A percentile compares a stretch with the other conserved stretches of the same genome.
Conservation (phyloP, 2,888 invertebrate genomes). For the Spilarctia lutea region DNA sequence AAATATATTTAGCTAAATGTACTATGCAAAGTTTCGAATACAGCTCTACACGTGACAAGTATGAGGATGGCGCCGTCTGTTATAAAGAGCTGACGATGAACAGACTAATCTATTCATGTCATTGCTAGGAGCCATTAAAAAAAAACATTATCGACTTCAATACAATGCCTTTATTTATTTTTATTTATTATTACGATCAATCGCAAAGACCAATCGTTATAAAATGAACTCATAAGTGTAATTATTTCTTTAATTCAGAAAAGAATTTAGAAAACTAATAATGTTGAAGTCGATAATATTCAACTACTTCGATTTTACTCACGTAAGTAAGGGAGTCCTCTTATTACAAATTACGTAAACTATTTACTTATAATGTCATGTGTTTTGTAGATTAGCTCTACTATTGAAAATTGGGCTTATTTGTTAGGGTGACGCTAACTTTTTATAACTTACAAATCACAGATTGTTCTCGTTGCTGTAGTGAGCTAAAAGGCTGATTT, state of each 20-base stretch:
- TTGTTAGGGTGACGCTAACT: background rate
- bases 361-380: background rate
- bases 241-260: no score
- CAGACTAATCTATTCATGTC: conserved; percentile 1
- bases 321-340: background rate
- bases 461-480: background rate
- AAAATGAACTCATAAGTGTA: no score
- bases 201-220: no score
- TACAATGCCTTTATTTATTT: no score
- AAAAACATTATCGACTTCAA: no score
- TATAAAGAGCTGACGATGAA: background rate
- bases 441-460: background rate
- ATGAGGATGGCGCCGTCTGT: background rate
- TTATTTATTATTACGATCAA: no score
- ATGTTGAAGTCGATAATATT: no score
- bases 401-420: background rate
- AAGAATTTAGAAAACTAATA: no score
- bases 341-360: background rate
- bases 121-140: conserved; percentile 5
- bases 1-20: conserved; percentile 3
- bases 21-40: background rate
- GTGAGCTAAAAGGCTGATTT: background rate
- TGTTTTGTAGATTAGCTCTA: background rate
- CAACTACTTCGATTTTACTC: background rate
- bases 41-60: background rate